Base-by-base conservation (phyloP, 2,113 vertebrate species). In the Etheostoma cragini region DNA sequence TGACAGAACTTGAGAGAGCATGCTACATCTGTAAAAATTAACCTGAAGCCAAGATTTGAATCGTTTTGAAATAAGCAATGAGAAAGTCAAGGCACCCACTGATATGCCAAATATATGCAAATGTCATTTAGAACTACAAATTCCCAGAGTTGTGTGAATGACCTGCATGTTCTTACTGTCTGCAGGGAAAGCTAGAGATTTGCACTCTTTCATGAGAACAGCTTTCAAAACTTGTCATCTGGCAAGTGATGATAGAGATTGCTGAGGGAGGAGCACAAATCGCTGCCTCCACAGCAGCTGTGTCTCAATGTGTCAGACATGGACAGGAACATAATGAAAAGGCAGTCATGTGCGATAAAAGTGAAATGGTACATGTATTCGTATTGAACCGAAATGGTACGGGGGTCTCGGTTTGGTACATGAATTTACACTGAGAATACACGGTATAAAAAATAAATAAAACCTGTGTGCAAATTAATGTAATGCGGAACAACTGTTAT, bases 241-340 rank as follows among this genome's bases (percentile, higher is more conserved):
- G 45, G 45, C 46, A 3, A 77, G 62, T 7, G 17, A 21, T 53
- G 49, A 82, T 15, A 26, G 46, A 66, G n/a, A 69, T 58, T 50
- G n/a, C 52, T 66, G 33, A 62, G 8, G 63, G 26, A 66, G 21
- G 22, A 46, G 42, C 0, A 61, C 24, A 73, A 61, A 74, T 38
- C 4, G 8, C 78, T 52, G 74, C 52, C 38, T 78, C 24, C 64
- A 46, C 63, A 54, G 42, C 70, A 69, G 72, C 69, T 3, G 46
- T 46, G 72, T 76, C 22, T 80, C 69, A 52, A 70, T 65, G 82
- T 74, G 71, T 76, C 30, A 6, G 70, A 83, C 74, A 82, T 71
- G 26, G 26, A 26, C 35, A 21, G 35, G 38, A 68, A 72, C 64
- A 78, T 84, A 83, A 89, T 87, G 76, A 82, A 87, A 85, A 89